These are phyloP conservation scores for Triplophysa tibetana DNA, from an alignment of 2,113 vertebrate species.

Conservation along the genomic window DNA sequence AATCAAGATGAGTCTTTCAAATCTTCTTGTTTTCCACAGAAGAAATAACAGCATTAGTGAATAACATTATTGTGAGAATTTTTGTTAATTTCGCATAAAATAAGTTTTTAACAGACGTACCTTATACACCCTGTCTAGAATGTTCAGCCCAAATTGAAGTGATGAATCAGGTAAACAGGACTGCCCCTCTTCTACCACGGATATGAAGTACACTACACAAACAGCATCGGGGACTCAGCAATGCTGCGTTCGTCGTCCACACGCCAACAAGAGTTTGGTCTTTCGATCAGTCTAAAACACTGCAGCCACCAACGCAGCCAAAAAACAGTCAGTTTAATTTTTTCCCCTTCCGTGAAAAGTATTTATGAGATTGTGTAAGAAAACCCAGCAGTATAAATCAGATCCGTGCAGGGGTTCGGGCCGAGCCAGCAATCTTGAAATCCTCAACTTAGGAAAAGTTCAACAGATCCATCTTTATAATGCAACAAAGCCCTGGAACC, in stretches of 20 bases:
- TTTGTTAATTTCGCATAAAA: no score
- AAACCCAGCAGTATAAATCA: conserved; percentile 36
- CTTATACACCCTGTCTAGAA: no score
- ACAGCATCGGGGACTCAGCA: neutral
- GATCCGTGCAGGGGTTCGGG: neutral
- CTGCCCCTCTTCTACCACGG: neutral
- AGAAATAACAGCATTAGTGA: no score
- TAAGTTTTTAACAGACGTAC: no score
- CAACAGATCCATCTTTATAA: conserved; percentile 39
- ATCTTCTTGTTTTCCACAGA: no score
- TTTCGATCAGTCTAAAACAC: neutral
- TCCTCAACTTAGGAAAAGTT: conserved; percentile 39
- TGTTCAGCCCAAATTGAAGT: neutral
- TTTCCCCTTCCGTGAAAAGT: conserved; percentile 1
- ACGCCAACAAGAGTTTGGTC: neutral
- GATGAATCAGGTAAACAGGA: neutral
- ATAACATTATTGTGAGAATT: no score
- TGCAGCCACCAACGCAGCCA: conserved; percentile 4
- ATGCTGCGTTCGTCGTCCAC: neutral
- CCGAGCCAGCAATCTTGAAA: conserved; percentile 5
- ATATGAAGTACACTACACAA: neutral
- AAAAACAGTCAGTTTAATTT: conserved; percentile 3
- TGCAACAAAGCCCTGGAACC: conserved; percentile 39
- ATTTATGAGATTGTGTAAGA: conserved; percentile 43
- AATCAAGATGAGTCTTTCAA: no score